phyloP scores from a whole-genome alignment of 2,113 vertebrate species.

The Ciconia stormi region DNA sequence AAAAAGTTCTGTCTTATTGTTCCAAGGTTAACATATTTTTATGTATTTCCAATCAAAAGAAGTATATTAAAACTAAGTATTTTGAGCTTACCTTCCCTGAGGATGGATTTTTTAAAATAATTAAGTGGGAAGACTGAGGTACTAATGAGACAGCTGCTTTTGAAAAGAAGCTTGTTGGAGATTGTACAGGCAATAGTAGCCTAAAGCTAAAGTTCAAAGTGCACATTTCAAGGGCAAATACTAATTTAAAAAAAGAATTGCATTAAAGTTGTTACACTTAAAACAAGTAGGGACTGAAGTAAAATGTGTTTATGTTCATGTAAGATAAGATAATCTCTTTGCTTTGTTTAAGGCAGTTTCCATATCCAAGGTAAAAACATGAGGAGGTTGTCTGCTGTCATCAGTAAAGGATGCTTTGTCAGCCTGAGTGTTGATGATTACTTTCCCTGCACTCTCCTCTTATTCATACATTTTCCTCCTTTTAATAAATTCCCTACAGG shows the following conservation, averaged over 20 bases:
- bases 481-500: background rate
- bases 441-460: background rate
- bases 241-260: background rate
- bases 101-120: constrained; percentile 34
- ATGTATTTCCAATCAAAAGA: constrained; percentile 41
- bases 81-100: constrained; percentile 33
- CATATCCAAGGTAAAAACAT: background rate
- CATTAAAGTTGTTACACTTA: background rate
- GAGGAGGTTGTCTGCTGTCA: background rate
- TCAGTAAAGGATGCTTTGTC: background rate
- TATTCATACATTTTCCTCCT: background rate
- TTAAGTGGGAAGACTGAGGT: constrained; percentile 9
- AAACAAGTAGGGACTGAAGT: background rate
- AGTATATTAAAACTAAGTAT: background rate
- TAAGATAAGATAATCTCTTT: background rate
- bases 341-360: background rate
- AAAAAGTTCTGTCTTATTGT: constrained; percentile 19
- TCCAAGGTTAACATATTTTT: constrained; percentile 46
- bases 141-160: constrained; percentile 16
- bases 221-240: constrained; percentile 42
- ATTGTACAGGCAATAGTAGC: background rate
- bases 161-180: background rate
- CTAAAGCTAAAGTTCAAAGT: constrained; percentile 45
- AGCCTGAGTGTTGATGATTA: background rate
- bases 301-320: background rate